Evolutionary conservation across 2,888 invertebrate genomes (phyloP), one percentile per base, ranked within the genome.

Genomic region (Drosophila atroscutellata): DNA sequence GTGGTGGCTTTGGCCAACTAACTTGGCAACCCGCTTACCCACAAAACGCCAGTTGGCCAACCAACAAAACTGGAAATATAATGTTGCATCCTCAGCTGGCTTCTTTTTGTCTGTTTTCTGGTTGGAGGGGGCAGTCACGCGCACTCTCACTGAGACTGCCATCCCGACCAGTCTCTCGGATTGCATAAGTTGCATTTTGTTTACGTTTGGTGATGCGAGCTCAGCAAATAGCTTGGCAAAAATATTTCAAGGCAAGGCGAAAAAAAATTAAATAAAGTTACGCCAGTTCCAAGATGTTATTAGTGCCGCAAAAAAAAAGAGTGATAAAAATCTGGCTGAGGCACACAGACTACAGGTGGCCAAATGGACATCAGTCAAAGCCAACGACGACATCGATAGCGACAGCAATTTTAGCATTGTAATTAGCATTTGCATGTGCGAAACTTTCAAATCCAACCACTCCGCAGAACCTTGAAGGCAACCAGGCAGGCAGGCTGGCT

Each of bases 111-210:
- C n/a, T n/a, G n/a, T 28, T 58, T 72, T 66, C 67, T 67, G 47
- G 54, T 39, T 45, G 34, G 18, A 36, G 18, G 24, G 30, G 61
- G 56, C 37, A 60, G 71, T 74, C 68, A 74, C 73, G 80, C 62
- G 71, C 77, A 81, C 80, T 81, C 80, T 83, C 81, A 81, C 80
- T 86, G 69, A 54, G 56, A 24, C 72, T 72, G 74, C 50, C 47
- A 62, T 77, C 73, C 70, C 72, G 51, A 66, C 49, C 20, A 68
- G 73, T 59, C 57, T 42, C 50, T 28, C 49, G 32, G 49, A 51
- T 86, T 86, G 86, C 86, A 86, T 86, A 83, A 88, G 77, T 60
- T 62, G 58, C 52, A 57, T 79, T 88, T 88, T 84, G 73, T 83
- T 80, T 73, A 76, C 74, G 68, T 75, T 67, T 75, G 28, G 50